These are phyloP conservation scores for Empis livida DNA, from an alignment of 2,888 invertebrate species.

Conservation along the genomic window DNA sequence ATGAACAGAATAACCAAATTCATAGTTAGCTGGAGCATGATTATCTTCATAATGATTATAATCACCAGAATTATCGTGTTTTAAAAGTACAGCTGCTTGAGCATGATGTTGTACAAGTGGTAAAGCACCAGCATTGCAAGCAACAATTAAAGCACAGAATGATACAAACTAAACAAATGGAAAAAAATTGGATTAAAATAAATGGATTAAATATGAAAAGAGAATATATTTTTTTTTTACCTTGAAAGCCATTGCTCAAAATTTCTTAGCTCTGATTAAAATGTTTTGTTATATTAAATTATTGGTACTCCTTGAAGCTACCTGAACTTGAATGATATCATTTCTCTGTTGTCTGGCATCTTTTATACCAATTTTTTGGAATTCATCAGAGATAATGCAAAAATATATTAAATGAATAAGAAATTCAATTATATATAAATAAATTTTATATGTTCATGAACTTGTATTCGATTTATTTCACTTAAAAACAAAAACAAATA, in stretches of 20 bases:
- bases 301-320: background rate
- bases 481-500: background rate
- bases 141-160: background rate
- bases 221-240: background rate
- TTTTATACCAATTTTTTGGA: constrained; percentile 2
- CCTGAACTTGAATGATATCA: constrained; percentile 7
- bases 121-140: background rate
- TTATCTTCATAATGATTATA: background rate
- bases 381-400: background rate
- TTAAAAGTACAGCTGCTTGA: background rate
- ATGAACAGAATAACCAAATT: constrained; percentile 33
- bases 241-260: constrained; percentile 7
- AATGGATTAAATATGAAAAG: background rate
- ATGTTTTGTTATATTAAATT: background rate
- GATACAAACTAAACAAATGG: background rate
- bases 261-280: background rate
- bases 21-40: constrained; percentile 28
- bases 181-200: background rate
- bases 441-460: no score
- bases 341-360: background rate
- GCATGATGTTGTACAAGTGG: background rate
- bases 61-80: background rate
- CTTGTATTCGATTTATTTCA: background rate
- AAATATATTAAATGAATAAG: background rate
- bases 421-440: background rate